Percentiles rank a stretch among this genome's conserved stretches.
These are phyloP conservation scores for Macaria liturata DNA, from an alignment of 2,888 invertebrate species.

Conservation along the genomic window DNA sequence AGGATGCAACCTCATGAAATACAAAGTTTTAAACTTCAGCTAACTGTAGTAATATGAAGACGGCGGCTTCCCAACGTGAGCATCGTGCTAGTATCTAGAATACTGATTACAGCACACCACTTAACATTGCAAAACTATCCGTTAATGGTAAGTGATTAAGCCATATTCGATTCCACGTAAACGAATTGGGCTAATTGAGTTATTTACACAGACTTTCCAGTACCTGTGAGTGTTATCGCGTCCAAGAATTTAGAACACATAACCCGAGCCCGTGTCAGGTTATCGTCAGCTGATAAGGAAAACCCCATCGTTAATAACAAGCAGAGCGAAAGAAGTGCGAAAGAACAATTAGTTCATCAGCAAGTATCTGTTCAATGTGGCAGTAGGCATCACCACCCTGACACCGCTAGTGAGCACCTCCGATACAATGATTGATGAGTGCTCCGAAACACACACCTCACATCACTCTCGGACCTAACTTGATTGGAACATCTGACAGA, in stretches of 20 bases:
- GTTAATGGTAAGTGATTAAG: conserved; percentile 2
- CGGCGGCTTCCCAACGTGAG: too few species aligned
- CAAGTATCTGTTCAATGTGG: conserved; percentile 9
- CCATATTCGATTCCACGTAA: conserved; percentile 19
- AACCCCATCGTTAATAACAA: conserved; percentile 25
- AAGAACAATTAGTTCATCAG: conserved; percentile 16
- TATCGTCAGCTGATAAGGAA: conserved; percentile 27
- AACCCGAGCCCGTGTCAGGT: conserved; percentile 16
- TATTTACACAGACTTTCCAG: conserved; percentile 23
- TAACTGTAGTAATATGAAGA: too few species aligned
- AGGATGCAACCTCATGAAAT: too few species aligned
- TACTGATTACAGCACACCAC: too few species aligned
- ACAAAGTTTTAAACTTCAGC: too few species aligned
- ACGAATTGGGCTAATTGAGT: conserved; percentile 35
- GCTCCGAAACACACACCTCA: conserved; percentile 35
- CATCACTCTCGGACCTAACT: conserved; percentile 38
- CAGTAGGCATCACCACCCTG: conserved; percentile 21
- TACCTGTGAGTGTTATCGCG: conserved; percentile 29
- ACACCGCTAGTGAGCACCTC: conserved; percentile 37
- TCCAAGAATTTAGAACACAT: conserved; percentile 32
- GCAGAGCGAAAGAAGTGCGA: conserved; percentile 14
- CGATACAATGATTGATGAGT: conserved; percentile 45
- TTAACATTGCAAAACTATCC: conserved; percentile 8
- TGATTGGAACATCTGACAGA: conserved; percentile 42
- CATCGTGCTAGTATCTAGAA: too few species aligned